Evolutionary conservation across 2,797 vertebrate genomes (phyloP), one percentile per base, ranked within the genome.

Genomic region (Danio kyathit): DNA sequence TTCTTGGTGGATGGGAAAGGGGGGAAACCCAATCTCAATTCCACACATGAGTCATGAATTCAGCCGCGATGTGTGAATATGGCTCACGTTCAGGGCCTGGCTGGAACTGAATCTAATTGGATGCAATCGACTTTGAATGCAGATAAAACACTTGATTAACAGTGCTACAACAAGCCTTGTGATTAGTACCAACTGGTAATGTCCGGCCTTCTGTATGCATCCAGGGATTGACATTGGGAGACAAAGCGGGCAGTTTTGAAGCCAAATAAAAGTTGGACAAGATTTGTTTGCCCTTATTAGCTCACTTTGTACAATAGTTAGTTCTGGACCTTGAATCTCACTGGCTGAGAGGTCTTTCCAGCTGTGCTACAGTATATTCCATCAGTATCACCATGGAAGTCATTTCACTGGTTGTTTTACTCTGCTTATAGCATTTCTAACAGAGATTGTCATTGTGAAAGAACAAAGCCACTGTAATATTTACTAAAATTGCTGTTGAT

Each of bases 41-140:
- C 79, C 16, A 57, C 70, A 72, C 69, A 72, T 64, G 79, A 80
- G 79, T 80, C 79, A 80, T 74, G 79, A 74, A 65, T 74, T 80
- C 79, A 74, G 41, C 77, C 38, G 40, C 56, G 79, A 80, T 80
- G 51, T 74, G 40, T 74, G 61, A 80, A 74, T 74, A 80, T 80
- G 79, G 79, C 79, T 66, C 11, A 29, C 51, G 17, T 80, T 80
- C 79, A 80, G 79, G 77, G 67, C 40, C 49, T 72, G 59, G 61
- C 79, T 80, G 79, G 61, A 59, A 65, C 61, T 14, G 40, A 51
- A 73, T 74, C 60, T 80, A 80, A 74, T 80, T 80, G 79, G 79
- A 80, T 65, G 79, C 70, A 74, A 66, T 80, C 74, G 79, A 80
- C 79, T 80, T 80, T 72, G 61, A 74, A 79, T 64, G 70, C 59